Evolutionary conservation across 2,113 vertebrate genomes (phyloP), one percentile per base, ranked within the genome.

Genomic region (Aegotheles bennettii): DNA sequence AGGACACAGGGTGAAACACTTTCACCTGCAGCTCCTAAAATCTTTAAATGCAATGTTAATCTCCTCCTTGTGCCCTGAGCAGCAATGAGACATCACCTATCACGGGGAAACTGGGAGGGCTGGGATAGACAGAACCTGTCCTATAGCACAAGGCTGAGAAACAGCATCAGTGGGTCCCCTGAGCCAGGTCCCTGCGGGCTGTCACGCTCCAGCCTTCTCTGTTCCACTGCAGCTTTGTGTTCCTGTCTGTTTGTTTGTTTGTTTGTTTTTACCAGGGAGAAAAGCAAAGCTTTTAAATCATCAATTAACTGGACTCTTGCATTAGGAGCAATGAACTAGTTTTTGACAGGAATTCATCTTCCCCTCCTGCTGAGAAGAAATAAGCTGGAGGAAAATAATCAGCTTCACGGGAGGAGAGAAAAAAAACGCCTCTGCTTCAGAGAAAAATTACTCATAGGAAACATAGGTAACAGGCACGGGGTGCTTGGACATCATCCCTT

Each of bases 321-420:
- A 63, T 95, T 81, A 92, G 87, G 60, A 93, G 91, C 93, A 84
- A 89, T 75, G 88, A 95, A 86, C 74, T 93, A 36, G 64, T 90
- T 64, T 59, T 69, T 68, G 81, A 71, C 47, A 83, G 94, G 47
- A 89, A 96, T 82, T 93, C 92, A 84, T 97, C 91, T 93, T 91
- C 86, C 90, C 56, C 94, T 96, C 93, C 95, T 85, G 96, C 96
- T 95, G 95, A 61, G 93, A 71, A 91, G 91, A 96, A 93, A 77
- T 12, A 88, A 93, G 70, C 77, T 60, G 94, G 63, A 93, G 83
- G 77, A 78, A 75, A 59, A 83, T 85, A 65, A 87, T 47, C 64
- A 36, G 79, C 81, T 61, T 76, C 71, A 40, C 11, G 26, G 63
- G 35, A 81, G 38, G 8, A 2, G 9, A 35, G 14, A 26, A 15